phyloP scores from a whole-genome alignment of 2,797 vertebrate genomes.

The Hyperoplus lanceolatus region DNA sequence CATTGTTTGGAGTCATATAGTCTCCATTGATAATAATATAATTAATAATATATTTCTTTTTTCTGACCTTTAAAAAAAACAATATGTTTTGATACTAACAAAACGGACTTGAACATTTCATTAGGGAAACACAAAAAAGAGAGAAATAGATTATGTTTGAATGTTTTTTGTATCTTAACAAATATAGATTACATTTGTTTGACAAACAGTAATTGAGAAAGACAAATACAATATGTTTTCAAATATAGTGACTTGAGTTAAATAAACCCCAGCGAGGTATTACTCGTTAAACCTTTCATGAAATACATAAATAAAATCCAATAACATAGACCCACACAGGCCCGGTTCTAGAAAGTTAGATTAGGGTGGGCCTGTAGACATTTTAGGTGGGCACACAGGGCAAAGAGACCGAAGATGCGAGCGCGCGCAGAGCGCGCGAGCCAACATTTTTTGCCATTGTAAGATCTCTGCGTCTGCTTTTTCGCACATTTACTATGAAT shows the following conservation, averaged over 20 bases:
- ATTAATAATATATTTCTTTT: not conserved
- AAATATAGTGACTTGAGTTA: not conserved
- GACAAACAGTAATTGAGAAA: not conserved
- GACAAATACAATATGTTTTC: not conserved
- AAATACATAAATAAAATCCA: not conserved
- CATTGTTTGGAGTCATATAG: not conserved
- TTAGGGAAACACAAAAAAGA: constrained; percentile 1
- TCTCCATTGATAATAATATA: too few relatives aligned
- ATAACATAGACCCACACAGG: too few relatives aligned
- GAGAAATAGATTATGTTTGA: not conserved
- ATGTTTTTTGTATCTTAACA: not conserved
- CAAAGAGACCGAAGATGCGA: too few relatives aligned
- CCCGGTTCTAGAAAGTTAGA: too few relatives aligned
- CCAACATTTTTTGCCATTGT: too few relatives aligned
- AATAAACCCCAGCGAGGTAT: not conserved
- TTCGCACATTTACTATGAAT: too few relatives aligned
- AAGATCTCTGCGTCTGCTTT: too few relatives aligned
- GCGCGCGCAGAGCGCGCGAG: too few relatives aligned
- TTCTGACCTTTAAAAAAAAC: constrained; percentile 6
- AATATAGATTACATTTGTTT: not conserved
- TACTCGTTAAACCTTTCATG: not conserved
- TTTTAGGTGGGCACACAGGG: too few relatives aligned
- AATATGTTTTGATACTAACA: not conserved
- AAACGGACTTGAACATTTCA: constrained; percentile 1
- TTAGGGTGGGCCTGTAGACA: too few relatives aligned